A percentile compares a stretch with the other conserved stretches of the same genome.
Evolutionary conservation across 2,888 invertebrate species (phyloP).

Genomic region (Azorinus chamasolen): DNA sequence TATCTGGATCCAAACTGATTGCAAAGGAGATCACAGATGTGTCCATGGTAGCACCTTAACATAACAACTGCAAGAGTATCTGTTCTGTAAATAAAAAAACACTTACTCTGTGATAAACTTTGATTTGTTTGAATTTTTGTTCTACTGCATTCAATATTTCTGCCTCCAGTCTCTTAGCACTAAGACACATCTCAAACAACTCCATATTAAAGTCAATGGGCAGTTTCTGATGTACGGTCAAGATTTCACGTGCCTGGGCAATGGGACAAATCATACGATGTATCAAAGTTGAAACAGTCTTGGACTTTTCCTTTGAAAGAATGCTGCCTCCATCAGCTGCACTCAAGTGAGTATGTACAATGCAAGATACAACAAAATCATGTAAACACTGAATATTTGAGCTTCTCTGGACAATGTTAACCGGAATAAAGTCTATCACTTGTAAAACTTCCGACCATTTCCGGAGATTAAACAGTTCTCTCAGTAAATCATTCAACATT

Average conservation of each 20-base stretch:
- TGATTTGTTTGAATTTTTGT: slow-evolving; percentile 71
- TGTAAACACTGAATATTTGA: slow-evolving; percentile 72
- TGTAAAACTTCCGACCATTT: slow-evolving; percentile 76
- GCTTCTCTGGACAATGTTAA: slow-evolving; percentile 64
- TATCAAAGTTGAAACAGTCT: slow-evolving; percentile 62
- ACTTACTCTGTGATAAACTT: slow-evolving; percentile 77
- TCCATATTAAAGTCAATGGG: slow-evolving; percentile 78
- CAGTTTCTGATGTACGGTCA: slow-evolving; percentile 73
- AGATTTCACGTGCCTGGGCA: slow-evolving; percentile 72
- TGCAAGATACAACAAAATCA: slow-evolving; percentile 79
- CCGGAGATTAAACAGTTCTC: slow-evolving; percentile 68
- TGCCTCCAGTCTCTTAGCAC: slow-evolving; percentile 42
- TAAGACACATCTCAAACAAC: slow-evolving; percentile 76
- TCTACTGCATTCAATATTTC: slow-evolving; percentile 57
- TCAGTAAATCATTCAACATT: slow-evolving; percentile 73
- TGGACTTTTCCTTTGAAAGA: slow-evolving; percentile 44
- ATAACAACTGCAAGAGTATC: too few relatives aligned
- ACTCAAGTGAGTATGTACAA: slow-evolving; percentile 47
- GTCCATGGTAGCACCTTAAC: too few relatives aligned
- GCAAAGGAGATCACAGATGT: too few relatives aligned
- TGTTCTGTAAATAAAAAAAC: too few relatives aligned
- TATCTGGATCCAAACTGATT: too few relatives aligned
- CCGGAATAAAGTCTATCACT: slow-evolving; percentile 77
- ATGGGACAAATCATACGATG: slow-evolving; percentile 68
- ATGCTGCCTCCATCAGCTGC: slow-evolving; percentile 5